Conservation (phyloP, 2,888 invertebrate species). For the Brachynemurus nebulosus region DNA sequence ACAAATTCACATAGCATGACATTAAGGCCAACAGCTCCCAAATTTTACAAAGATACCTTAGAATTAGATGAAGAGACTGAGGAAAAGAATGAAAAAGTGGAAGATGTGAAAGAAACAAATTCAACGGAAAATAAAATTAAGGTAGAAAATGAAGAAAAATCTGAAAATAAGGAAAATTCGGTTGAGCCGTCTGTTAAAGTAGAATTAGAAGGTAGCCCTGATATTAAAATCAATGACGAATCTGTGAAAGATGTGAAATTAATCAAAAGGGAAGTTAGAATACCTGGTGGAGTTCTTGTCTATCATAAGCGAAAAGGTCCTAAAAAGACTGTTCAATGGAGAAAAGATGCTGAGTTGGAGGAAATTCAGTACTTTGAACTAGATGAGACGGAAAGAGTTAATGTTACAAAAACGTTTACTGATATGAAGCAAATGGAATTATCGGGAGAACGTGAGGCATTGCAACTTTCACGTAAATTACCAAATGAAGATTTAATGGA, state of each 20-base stretch:
- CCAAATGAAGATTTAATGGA: conserved; percentile 69
- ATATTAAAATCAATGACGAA: conserved; percentile 25
- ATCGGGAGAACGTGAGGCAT: conserved; percentile 69
- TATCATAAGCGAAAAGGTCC: conserved; percentile 62
- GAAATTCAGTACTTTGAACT: conserved; percentile 82
- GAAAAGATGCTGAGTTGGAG: conserved; percentile 63
- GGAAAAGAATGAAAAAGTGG: conserved; percentile 29
- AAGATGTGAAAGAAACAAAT: conserved; percentile 17
- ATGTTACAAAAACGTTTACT: conserved; percentile 81
- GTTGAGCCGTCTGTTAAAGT: conserved; percentile 10
- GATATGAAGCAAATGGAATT: conserved; percentile 88
- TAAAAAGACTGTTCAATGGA: conserved; percentile 72
- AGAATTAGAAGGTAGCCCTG: conserved; percentile 25
- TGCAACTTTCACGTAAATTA: conserved; percentile 61
- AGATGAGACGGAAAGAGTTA: conserved; percentile 91
- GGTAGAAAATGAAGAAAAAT: conserved; percentile 25
- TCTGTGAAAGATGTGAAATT: conserved; percentile 19
- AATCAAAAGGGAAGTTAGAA: conserved; percentile 29
- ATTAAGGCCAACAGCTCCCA: conserved; percentile 38
- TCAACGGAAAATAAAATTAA: conserved; percentile 27
- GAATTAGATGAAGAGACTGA: conserved; percentile 51
- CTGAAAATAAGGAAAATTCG: conserved; percentile 18
- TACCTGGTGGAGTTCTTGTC: conserved; percentile 46
- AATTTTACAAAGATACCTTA: conserved; percentile 86
- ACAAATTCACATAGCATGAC: too few relatives aligned